phyloP scores from a whole-genome alignment of 35 echinoderm and acorn worm genomes.

The Acanthaster planci region DNA sequence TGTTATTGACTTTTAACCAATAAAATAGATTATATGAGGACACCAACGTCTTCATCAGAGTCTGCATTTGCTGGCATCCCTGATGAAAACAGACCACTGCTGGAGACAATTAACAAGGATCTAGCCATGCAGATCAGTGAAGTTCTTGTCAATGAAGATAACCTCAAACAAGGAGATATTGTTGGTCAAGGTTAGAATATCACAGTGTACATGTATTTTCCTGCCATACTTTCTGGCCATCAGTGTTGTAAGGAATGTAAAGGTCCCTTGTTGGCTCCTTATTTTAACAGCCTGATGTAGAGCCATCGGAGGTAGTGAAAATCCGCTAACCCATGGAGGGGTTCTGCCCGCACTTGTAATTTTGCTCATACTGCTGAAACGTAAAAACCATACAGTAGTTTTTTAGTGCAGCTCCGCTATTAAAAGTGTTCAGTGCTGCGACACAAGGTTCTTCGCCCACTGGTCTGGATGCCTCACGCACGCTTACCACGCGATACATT shows the following conservation, averaged over 20 bases:
- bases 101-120: constrained; percentile 77
- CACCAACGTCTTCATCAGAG: constrained; percentile 43
- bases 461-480: no score
- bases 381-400: no score
- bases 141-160: constrained; percentile 80
- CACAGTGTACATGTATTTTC: background rate
- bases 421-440: no score
- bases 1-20: background rate
- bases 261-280: background rate
- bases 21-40: constrained; percentile 23
- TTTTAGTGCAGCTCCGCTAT: no score
- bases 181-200: constrained; percentile 57
- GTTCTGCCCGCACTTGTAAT: no score
- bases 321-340: no score
- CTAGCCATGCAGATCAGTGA: constrained; percentile 69
- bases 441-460: no score
- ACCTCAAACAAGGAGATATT: constrained; percentile 57
- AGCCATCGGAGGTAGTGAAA: no score
- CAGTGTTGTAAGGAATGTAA: background rate
- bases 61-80: constrained; percentile 41
- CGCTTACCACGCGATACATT: no score
- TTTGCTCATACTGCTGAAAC: no score
- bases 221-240: background rate
- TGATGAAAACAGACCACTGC: constrained; percentile 50
- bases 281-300: background rate